A percentile compares a stretch with the other conserved stretches of the same genome.
These are phyloP conservation scores for Bubo bubo DNA, from an alignment of 2,113 vertebrate genomes.

Conservation along the genomic window DNA sequence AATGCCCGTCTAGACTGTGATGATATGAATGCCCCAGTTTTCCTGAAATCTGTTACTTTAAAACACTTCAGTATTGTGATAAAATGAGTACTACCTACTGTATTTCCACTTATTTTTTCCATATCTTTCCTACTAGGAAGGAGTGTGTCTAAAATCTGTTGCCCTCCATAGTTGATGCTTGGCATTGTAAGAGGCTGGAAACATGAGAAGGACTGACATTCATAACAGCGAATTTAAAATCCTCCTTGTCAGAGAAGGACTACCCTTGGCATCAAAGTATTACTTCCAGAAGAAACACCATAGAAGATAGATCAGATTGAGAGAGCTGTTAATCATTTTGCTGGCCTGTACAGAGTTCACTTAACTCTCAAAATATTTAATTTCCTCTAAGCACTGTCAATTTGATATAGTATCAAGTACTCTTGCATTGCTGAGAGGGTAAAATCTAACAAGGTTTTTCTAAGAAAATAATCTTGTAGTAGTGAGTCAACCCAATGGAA, in stretches of 20 bases:
- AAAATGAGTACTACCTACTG: background rate
- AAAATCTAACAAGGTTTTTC: background rate
- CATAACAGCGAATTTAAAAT: background rate
- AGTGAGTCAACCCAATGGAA: background rate
- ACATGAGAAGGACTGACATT: background rate
- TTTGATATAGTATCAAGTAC: background rate
- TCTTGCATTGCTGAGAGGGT: background rate
- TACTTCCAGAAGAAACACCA: background rate
- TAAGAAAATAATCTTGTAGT: background rate
- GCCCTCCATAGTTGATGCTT: background rate
- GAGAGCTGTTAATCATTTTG: background rate
- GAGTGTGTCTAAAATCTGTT: background rate
- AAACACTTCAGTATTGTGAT: background rate
- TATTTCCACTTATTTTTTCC: background rate
- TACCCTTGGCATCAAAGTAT: background rate
- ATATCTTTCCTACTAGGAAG: background rate
- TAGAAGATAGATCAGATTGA: background rate
- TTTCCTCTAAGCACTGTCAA: background rate
- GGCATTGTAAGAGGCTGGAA: background rate
- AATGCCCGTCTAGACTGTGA: background rate
- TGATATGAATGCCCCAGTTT: background rate
- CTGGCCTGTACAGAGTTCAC: background rate
- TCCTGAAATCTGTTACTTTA: background rate
- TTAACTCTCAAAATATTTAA: slow-evolving; percentile 30
- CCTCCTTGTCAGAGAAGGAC: background rate